phyloP scores from a whole-genome alignment of 2,113 vertebrate species.

The Chlorocebus sabaeus region DNA sequence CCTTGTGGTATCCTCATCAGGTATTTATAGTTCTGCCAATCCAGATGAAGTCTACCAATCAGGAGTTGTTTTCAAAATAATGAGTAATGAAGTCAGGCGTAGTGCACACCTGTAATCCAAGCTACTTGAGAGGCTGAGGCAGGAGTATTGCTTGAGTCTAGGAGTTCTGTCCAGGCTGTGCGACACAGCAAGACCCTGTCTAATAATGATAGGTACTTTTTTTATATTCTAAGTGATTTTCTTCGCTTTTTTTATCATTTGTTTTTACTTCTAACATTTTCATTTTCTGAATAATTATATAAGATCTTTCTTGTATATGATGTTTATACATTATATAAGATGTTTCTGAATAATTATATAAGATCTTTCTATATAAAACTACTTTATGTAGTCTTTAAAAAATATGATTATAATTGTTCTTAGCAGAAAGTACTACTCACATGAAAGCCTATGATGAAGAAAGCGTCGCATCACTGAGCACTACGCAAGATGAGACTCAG shows the following conservation, averaged over 20 bases:
- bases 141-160: background rate
- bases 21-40: background rate
- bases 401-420: conserved; percentile 48
- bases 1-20: background rate
- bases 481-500: conserved; percentile 93
- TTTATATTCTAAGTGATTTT: background rate
- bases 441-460: conserved; percentile 97
- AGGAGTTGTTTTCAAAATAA: background rate
- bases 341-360: background rate
- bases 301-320: background rate
- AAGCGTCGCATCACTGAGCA: conserved; percentile 94
- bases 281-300: background rate
- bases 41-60: background rate
- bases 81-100: background rate
- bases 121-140: background rate
- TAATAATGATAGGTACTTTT: background rate
- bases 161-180: background rate
- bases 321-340: no score
- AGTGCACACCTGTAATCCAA: background rate
- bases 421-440: conserved; percentile 85
- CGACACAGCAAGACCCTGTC: background rate
- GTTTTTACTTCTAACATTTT: conserved; percentile 9
- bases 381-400: background rate
- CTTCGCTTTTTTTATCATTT: background rate
- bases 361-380: background rate